Evolutionary conservation across 1,140 invertebrate genomes (phyloP), one percentile per base, ranked within the genome.

Genomic region (Micrasema minimum): DNA sequence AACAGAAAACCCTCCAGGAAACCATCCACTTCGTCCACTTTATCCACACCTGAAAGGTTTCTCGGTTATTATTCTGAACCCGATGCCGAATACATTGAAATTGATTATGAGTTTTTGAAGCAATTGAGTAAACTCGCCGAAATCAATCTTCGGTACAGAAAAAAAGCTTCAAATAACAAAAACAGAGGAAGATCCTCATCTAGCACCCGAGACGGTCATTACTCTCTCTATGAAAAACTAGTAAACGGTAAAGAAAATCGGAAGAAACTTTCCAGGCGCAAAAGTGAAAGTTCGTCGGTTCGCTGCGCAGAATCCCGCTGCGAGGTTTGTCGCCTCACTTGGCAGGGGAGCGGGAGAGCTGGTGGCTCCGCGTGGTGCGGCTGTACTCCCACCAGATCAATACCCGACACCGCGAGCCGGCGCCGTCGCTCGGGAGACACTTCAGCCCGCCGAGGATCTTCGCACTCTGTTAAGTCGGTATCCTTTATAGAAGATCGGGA

Each of bases 81-180:
- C 0, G 83, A 85, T 76, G 81, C 77, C 5, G 82, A 81, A 74
- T 85, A 85, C 77, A 83, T 85, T 74, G 83, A 85, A 72, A 85
- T 85, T 48, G 83, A 85, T 66, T 85, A 83, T 76, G 79, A 80
- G 71, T 85, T 85, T 71, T 77, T 85, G 0, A 83, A 83, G 45
- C 81, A 84, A 67, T 66, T 85, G 18, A 75, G 81, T 4, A 78
- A 75, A 12, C 82, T 85, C 18, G 82, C 82, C 0, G 66, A 75
- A 23, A 72, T 70, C 4, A 69, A 75, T 31, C 61, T 75, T 1
- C 70, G 72, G 14, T 67, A 70, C 37, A 72, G 73, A 61, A 37
- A 67, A 2, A 75, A 38, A 57, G 57, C 12, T 3, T 70, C 37
- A 0, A 37, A 38, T 43, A 62, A 62, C n/a, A 43, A 26, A 14